These are phyloP conservation scores for Aricia agestis DNA, from an alignment of 1,140 invertebrate species.

Conservation along the genomic window DNA sequence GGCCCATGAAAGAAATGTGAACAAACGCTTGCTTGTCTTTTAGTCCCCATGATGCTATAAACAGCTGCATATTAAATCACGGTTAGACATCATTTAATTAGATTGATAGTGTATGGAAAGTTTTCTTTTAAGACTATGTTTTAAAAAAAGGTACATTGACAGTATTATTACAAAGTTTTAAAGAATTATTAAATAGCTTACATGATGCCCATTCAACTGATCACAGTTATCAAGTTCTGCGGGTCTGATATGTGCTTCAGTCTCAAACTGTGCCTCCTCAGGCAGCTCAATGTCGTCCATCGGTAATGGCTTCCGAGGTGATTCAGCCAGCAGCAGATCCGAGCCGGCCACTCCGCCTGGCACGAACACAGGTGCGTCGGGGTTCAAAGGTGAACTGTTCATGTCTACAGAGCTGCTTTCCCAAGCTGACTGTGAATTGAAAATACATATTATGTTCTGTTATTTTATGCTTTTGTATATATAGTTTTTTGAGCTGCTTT, in stretches of 20 bases:
- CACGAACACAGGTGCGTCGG: conserved; percentile 84
- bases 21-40: no score
- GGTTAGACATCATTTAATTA: no score
- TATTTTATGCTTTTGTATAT: background rate
- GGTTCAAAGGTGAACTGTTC: conserved; percentile 84
- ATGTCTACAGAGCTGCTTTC: conserved; percentile 77
- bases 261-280: conserved; percentile 79
- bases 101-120: no score
- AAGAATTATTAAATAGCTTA: conserved; percentile 34
- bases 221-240: conserved; percentile 75
- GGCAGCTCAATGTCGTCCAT: conserved; percentile 81
- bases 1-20: no score
- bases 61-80: no score
- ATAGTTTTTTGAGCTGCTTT: no score
- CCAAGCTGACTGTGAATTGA: conserved; percentile 59
- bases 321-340: conserved; percentile 79
- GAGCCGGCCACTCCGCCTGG: conserved; percentile 74
- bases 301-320: conserved; percentile 77
- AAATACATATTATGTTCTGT: conserved; percentile 16
- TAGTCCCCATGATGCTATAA: no score
- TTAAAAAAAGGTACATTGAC: background rate
- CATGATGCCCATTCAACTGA: conserved; percentile 76
- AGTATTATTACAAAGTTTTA: background rate
- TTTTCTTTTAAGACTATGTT: background rate
- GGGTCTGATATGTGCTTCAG: conserved; percentile 78